These are phyloP conservation scores for Rhinatrema bivittatum DNA, from an alignment of 2,797 vertebrate genomes.

Conservation along the genomic window DNA sequence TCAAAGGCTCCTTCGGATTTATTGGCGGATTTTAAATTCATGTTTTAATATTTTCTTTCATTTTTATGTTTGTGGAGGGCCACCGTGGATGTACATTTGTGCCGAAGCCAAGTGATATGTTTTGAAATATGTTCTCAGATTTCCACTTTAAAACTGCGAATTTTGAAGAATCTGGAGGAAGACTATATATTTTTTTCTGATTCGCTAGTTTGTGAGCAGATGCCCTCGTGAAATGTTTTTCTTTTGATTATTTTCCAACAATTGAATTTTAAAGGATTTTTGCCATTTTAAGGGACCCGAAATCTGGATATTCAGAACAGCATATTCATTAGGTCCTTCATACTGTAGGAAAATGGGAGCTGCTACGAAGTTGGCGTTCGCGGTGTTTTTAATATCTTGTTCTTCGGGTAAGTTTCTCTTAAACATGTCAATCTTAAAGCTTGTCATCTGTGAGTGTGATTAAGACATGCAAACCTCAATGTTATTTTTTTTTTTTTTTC, in stretches of 20 bases:
- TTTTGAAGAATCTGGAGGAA: conserved; percentile 11
- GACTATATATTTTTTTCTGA: conserved; percentile 16
- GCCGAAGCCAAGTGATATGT: no score
- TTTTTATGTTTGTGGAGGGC: conserved; percentile 38
- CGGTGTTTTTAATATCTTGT: conserved; percentile 95
- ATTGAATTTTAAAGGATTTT: conserved; percentile 46
- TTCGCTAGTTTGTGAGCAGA: conserved; percentile 28
- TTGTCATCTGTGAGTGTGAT: no score
- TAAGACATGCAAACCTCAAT: neutral
- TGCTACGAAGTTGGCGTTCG: conserved; percentile 92
- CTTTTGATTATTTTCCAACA: conserved; percentile 44
- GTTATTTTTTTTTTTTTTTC: neutral
- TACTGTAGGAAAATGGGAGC: conserved; percentile 98
- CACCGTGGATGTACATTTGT: no score
- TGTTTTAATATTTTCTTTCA: conserved; percentile 31
- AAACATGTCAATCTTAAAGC: no score
- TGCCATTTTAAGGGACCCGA: conserved; percentile 47
- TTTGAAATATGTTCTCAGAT: conserved; percentile 36
- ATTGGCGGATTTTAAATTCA: conserved; percentile 11
- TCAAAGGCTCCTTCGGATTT: conserved; percentile 9
- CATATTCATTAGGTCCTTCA: no score
- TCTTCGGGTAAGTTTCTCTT: conserved; percentile 89
- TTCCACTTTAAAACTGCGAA: conserved; percentile 18
- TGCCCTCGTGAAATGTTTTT: conserved; percentile 24
- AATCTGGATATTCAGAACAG: conserved; percentile 51